These are phyloP conservation scores for Epizoanthus scotinus DNA, from an alignment of 92 coral and sea anemone genomes.

Conservation along the genomic window DNA sequence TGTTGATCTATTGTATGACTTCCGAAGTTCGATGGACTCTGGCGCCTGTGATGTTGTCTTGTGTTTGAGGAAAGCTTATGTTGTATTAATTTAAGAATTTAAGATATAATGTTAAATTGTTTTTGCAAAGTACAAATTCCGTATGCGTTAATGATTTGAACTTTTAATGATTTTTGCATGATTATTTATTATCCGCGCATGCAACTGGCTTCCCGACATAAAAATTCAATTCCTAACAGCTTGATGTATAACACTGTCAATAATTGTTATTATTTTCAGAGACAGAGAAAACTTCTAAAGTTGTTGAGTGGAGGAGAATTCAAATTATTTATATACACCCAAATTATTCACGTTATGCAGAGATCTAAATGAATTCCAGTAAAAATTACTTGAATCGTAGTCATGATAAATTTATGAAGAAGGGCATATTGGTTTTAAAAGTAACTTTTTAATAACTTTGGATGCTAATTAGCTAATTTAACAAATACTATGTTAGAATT, in stretches of 20 bases:
- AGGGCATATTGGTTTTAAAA: background rate
- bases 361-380: no score
- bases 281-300: background rate
- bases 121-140: conserved; percentile 29
- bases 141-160: conserved; percentile 7
- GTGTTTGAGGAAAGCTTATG: background rate
- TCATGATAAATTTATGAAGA: no score
- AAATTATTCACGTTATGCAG: background rate
- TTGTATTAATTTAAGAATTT: background rate
- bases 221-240: background rate
- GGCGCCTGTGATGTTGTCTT: background rate
- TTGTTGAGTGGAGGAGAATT: background rate
- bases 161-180: background rate
- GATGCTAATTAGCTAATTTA: background rate
- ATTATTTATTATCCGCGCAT: background rate
- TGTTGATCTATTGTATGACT: no score
- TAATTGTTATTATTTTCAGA: background rate
- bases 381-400: no score
- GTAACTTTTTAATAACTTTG: background rate
- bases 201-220: background rate
- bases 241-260: background rate
- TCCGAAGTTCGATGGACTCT: no score
- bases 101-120: background rate
- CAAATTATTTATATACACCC: background rate
- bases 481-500: background rate